A percentile compares a stretch with the other conserved stretches of the same genome.
Evolutionary conservation across 2,113 vertebrate species (phyloP).

Genomic region (Oceanites oceanicus): DNA sequence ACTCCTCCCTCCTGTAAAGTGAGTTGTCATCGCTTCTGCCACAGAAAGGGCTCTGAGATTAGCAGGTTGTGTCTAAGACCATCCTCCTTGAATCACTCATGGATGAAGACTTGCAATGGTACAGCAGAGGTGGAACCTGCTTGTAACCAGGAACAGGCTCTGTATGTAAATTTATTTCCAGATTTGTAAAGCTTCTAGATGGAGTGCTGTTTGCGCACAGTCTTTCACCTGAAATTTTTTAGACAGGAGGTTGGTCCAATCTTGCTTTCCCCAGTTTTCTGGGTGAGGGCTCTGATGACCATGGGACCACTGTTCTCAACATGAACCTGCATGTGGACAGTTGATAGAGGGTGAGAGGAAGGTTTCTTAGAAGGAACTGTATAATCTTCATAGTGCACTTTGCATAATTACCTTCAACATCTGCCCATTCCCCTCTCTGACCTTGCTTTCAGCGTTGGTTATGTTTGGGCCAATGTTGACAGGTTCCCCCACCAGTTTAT

Average conservation of each 20-base stretch:
- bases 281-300: background rate
- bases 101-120: background rate
- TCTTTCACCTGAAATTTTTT: background rate
- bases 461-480: background rate
- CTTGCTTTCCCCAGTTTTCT: background rate
- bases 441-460: background rate
- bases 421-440: background rate
- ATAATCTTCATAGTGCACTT: background rate
- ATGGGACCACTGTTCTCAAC: background rate
- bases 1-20: background rate
- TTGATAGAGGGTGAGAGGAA: background rate
- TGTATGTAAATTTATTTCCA: background rate
- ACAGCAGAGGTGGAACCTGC: background rate
- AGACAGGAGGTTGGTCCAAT: background rate
- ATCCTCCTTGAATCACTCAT: background rate
- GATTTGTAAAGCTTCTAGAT: background rate
- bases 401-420: background rate
- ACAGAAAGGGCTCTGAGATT: background rate
- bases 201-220: background rate
- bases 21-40: background rate
- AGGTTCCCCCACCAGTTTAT: background rate
- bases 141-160: background rate
- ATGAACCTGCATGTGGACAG: background rate
- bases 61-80: background rate
- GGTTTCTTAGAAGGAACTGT: background rate